phyloP scores from a whole-genome alignment of 2,888 invertebrate genomes.

The Camptogramma bilineatum region DNA sequence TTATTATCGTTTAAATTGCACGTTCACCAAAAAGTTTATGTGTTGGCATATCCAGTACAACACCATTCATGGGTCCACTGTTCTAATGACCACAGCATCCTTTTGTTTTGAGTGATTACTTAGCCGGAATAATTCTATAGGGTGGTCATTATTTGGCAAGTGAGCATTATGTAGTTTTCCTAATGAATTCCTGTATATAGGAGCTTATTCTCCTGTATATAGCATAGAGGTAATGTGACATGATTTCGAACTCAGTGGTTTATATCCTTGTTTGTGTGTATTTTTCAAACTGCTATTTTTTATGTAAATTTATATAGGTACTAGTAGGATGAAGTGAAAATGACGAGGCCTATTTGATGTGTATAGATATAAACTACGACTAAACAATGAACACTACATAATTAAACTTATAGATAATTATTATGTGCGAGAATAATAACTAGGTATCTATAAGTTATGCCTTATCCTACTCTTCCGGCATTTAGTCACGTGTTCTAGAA shows the following conservation, averaged over 20 bases:
- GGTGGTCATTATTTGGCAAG: constrained; percentile 56
- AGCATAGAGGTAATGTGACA: constrained; percentile 14
- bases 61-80: constrained; percentile 38
- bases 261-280: background rate
- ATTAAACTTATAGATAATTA: too few relatives aligned
- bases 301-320: background rate
- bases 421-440: too few relatives aligned
- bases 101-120: constrained; percentile 79
- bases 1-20: too few relatives aligned
- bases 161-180: constrained; percentile 37
- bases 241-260: constrained; percentile 15
- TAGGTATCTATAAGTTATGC: too few relatives aligned
- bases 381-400: too few relatives aligned
- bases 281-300: background rate
- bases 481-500: too few relatives aligned
- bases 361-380: too few relatives aligned
- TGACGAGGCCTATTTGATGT: too few relatives aligned
- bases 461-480: too few relatives aligned
- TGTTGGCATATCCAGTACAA: constrained; percentile 50
- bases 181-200: constrained; percentile 34
- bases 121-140: constrained; percentile 74
- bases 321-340: too few relatives aligned
- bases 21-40: too few relatives aligned
- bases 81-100: constrained; percentile 65
- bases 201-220: constrained; percentile 31